Conservation (phyloP, 1,140 invertebrate genomes). For the Babylonia areolata region DNA sequence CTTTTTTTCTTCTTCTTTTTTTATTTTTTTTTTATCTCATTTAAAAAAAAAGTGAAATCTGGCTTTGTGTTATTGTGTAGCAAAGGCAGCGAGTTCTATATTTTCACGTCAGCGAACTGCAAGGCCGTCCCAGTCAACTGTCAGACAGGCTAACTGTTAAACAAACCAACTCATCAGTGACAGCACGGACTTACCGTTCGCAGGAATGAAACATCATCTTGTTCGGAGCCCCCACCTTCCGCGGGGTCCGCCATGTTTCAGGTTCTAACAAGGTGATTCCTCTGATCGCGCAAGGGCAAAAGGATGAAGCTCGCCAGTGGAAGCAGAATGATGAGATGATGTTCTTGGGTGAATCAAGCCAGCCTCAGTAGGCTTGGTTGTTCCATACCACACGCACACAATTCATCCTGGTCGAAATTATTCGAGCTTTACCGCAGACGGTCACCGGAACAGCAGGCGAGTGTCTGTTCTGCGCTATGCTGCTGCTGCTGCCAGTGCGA, state of each 20-base stretch:
- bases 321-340: not conserved
- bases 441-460: conserved; percentile 40
- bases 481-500: conserved; percentile 33
- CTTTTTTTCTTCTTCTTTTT: too few relatives aligned
- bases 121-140: too few relatives aligned
- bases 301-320: not conserved
- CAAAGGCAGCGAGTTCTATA: too few relatives aligned
- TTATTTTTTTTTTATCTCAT: too few relatives aligned
- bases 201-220: conserved; percentile 67
- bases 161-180: too few relatives aligned
- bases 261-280: conserved; percentile 1
- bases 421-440: conserved; percentile 40
- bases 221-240: conserved; percentile 63
- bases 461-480: conserved; percentile 17
- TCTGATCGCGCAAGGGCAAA: conserved; percentile 27
- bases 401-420: conserved; percentile 37
- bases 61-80: too few relatives aligned
- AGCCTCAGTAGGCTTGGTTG: conserved; percentile 15
- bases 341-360: conserved; percentile 30
- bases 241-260: conserved; percentile 63
- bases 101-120: too few relatives aligned
- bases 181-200: conserved; percentile 58
- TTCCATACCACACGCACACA: conserved; percentile 31
- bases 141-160: too few relatives aligned
- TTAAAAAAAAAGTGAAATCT: too few relatives aligned